Evolutionary conservation across 2,113 vertebrate species (phyloP).

Genomic region (Anguilla japonica): DNA sequence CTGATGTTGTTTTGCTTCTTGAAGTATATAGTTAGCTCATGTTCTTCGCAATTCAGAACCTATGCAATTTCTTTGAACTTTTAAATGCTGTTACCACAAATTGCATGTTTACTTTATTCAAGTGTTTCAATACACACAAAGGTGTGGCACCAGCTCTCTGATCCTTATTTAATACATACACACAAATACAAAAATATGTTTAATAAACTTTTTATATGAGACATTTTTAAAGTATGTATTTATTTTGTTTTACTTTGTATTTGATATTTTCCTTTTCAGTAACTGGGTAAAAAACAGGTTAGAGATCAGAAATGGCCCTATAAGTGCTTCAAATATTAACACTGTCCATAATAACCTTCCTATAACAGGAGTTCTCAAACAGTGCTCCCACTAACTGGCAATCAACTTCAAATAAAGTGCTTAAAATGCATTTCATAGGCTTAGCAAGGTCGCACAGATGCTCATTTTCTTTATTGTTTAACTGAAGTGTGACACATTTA

Average conservation of each 20-base stretch:
- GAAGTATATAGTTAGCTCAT: not conserved
- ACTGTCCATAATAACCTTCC: not conserved
- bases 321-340: not conserved
- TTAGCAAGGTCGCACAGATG: not conserved
- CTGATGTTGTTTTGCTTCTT: not conserved
- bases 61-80: not conserved
- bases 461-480: not conserved
- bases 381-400: not conserved
- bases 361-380: not conserved
- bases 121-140: not conserved
- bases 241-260: not conserved
- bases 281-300: not conserved
- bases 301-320: not conserved
- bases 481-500: not conserved
- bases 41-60: not conserved
- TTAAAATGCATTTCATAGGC: not conserved
- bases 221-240: no score
- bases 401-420: not conserved
- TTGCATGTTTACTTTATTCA: not conserved
- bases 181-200: not conserved
- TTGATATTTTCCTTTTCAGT: not conserved
- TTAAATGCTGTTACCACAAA: constrained; percentile 3
- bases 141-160: not conserved
- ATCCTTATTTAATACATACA: not conserved
- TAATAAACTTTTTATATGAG: not conserved